phyloP scores from a whole-genome alignment of 2,797 vertebrate genomes.

The Molossus alvarezi region DNA sequence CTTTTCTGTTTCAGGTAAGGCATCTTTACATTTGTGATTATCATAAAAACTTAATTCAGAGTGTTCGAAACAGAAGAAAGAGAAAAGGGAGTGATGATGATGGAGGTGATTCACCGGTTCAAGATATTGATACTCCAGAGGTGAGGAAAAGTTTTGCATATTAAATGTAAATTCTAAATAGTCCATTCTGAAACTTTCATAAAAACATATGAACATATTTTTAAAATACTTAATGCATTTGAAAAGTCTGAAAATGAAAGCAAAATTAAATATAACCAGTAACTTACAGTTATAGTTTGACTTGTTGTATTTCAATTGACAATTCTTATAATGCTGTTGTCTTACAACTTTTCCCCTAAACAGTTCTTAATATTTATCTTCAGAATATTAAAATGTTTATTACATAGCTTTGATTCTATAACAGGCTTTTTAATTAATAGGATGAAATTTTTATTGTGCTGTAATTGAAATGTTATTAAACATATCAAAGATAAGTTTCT shows the following conservation, averaged over 20 bases:
- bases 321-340: neutral
- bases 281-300: neutral
- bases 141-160: conserved; percentile 77
- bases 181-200: neutral
- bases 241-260: conserved; percentile 75
- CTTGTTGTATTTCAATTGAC: conserved; percentile 23
- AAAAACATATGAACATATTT: conserved; percentile 6
- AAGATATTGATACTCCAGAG: conserved; percentile 93
- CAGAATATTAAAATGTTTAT: conserved; percentile 60
- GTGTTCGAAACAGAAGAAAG: conserved; percentile 93
- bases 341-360: neutral
- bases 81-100: conserved; percentile 94
- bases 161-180: conserved; percentile 30
- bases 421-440: conserved; percentile 29
- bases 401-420: conserved; percentile 50
- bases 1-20: conserved; percentile 89
- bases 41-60: conserved; percentile 94
- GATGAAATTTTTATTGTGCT: conserved; percentile 28
- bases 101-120: conserved; percentile 92
- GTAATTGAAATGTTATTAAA: conserved; percentile 31
- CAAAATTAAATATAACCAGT: conserved; percentile 58
- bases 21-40: conserved; percentile 94
- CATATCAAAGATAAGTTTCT: conserved; percentile 63
- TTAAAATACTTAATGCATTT: conserved; percentile 39
- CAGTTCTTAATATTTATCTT: neutral